These are phyloP conservation scores for Pseudorectes ferrugineus DNA, from an alignment of 2,113 vertebrate genomes.

Conservation along the genomic window DNA sequence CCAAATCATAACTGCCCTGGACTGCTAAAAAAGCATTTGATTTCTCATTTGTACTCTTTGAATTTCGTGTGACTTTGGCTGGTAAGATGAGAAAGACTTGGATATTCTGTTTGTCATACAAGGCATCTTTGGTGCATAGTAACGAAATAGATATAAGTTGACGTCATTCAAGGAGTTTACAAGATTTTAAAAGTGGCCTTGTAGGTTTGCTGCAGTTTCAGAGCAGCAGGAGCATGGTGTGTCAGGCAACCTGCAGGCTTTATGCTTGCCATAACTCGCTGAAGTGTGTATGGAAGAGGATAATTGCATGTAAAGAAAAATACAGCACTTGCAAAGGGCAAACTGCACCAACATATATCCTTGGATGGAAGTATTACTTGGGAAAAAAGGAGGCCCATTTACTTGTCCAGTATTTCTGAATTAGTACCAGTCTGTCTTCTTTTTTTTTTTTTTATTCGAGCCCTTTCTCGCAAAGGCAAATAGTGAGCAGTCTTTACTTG, in stretches of 20 bases:
- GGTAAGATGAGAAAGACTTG: neutral
- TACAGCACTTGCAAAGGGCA: neutral
- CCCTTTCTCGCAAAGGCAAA: neutral
- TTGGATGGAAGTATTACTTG: neutral
- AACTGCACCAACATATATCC: neutral
- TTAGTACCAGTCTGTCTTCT: neutral
- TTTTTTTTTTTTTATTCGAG: neutral
- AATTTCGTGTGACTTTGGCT: neutral
- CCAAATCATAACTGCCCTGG: neutral
- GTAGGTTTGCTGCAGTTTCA: neutral
- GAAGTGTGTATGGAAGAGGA: neutral
- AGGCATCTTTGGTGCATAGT: neutral
- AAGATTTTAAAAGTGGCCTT: neutral
- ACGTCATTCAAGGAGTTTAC: neutral
- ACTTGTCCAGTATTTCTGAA: neutral
- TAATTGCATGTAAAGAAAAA: neutral
- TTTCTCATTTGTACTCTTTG: neutral
- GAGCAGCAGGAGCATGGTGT: neutral
- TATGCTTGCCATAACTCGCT: neutral
- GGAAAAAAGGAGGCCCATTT: neutral
- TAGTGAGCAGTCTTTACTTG: neutral
- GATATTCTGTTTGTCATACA: neutral
- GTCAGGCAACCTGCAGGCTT: neutral
- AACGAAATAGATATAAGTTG: neutral
- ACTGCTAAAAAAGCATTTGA: neutral